Evolutionary conservation across 2,888 invertebrate genomes (phyloP).

Genomic region (Dicranocentrus wangi): DNA sequence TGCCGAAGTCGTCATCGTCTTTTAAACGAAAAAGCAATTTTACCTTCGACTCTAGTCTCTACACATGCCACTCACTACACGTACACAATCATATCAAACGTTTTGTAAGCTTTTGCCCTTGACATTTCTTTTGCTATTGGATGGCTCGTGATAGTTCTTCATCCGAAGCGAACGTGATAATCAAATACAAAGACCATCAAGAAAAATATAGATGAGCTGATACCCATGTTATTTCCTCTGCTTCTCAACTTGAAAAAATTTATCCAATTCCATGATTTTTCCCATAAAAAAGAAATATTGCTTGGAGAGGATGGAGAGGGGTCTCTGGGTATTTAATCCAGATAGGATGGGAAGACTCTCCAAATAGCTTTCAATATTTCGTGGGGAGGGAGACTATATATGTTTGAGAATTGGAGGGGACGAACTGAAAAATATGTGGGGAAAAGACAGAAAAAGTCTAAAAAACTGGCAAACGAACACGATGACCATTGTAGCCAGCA

Average conservation of each 20-base stretch:
- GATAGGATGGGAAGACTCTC: constrained; percentile 21
- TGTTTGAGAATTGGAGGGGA: constrained; percentile 47
- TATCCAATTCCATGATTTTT: constrained; percentile 38
- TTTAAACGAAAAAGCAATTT: too few relatives aligned
- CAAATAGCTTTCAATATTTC: constrained; percentile 32
- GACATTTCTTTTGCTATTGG: constrained; percentile 18
- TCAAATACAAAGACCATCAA: background rate
- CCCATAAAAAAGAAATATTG: constrained; percentile 51
- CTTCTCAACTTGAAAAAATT: constrained; percentile 5
- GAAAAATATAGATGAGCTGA: too few relatives aligned
- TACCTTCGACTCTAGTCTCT: too few relatives aligned
- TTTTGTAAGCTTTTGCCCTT: constrained; percentile 27
- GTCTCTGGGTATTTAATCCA: constrained; percentile 28
- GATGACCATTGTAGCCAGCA: constrained; percentile 20
- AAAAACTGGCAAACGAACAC: constrained; percentile 30
- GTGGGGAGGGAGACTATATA: constrained; percentile 20
- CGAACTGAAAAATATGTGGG: constrained; percentile 19
- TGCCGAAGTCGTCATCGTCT: too few relatives aligned
- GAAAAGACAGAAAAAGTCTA: constrained; percentile 33
- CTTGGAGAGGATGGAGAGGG: constrained; percentile 6
- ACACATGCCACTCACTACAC: too few relatives aligned
- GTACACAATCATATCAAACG: background rate
- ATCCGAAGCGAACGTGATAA: background rate
- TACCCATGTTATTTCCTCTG: too few relatives aligned
- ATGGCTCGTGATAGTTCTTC: too few relatives aligned